Percentiles rank a stretch among this genome's conserved stretches.
Evolutionary conservation across 30 jellyfish, hydroid and myxozoan species (phyloP).

Genomic region (Turritopsis dohrnii): DNA sequence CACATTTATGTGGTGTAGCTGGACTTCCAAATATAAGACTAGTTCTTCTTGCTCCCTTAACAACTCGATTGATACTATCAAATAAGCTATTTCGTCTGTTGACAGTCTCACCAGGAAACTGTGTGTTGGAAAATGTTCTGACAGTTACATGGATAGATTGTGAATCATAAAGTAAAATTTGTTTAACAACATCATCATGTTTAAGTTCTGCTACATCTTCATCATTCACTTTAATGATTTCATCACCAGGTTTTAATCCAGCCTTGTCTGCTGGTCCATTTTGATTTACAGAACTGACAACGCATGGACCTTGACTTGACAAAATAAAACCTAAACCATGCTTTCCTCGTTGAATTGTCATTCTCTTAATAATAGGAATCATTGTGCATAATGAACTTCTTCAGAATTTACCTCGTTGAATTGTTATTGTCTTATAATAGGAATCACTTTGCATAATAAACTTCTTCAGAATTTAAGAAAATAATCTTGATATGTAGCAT

Average conservation of each 20-base stretch:
- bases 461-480: background rate
- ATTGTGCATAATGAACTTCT: background rate
- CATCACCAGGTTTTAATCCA: conserved; percentile 56
- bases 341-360: conserved; percentile 41
- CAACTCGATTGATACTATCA: conserved; percentile 25
- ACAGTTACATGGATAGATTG: background rate
- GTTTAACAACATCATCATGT: conserved; percentile 69
- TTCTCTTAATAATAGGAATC: conserved; percentile 19
- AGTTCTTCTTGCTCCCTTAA: conserved; percentile 10
- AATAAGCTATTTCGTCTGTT: conserved; percentile 2
- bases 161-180: conserved; percentile 23
- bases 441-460: background rate
- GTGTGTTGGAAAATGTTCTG: conserved; percentile 2
- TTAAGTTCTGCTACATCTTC: conserved; percentile 55
- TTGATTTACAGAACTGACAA: conserved; percentile 62
- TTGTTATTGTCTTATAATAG: conserved; percentile 20
- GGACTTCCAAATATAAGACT: conserved; percentile 15
- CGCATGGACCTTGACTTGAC: conserved; percentile 80
- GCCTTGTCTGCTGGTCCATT: conserved; percentile 75
- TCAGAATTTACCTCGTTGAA: conserved; percentile 45
- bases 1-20: background rate
- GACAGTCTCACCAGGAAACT: background rate
- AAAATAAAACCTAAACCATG: conserved; percentile 67
- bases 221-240: conserved; percentile 57
- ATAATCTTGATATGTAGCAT: background rate